phyloP scores from a whole-genome alignment of 2,797 vertebrate genomes.

The Periophthalmus magnuspinnatus region DNA sequence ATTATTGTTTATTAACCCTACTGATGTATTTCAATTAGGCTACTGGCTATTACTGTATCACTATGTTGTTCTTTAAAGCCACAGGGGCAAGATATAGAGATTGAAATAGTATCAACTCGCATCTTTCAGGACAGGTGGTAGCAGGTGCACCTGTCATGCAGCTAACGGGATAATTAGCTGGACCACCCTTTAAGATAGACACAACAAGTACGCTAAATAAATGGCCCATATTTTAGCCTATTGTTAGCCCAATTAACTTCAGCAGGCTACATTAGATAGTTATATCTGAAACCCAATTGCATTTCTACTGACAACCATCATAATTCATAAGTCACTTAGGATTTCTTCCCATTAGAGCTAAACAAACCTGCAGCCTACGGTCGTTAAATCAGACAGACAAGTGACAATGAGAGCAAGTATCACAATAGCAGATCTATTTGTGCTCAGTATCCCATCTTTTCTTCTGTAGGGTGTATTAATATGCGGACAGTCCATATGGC shows the following conservation, averaged over 20 bases:
- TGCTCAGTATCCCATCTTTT: slow-evolving; percentile 10
- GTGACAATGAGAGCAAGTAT: too few species aligned
- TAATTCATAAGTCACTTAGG: slow-evolving; percentile 45
- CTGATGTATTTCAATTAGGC: too few species aligned
- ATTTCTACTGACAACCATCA: not conserved
- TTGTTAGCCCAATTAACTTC: not conserved
- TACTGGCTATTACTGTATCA: too few species aligned
- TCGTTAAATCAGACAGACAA: too few species aligned
- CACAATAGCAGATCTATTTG: too few species aligned
- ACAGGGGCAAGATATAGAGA: too few species aligned
- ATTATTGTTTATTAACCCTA: too few species aligned
- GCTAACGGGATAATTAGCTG: not conserved
- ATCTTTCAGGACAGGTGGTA: not conserved
- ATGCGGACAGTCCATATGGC: not conserved
- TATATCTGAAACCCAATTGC: not conserved
- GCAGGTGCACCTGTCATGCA: not conserved
- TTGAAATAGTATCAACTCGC: not conserved
- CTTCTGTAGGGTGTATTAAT: slow-evolving; percentile 13
- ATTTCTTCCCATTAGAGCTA: too few species aligned
- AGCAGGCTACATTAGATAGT: not conserved
- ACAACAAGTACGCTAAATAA: not conserved
- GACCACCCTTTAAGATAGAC: not conserved
- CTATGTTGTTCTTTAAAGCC: too few species aligned
- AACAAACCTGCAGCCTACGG: too few species aligned
- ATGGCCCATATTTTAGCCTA: too few species aligned